Evolutionary conservation across 2,113 vertebrate genomes (phyloP).

Genomic region (Corythornis vintsioides): DNA sequence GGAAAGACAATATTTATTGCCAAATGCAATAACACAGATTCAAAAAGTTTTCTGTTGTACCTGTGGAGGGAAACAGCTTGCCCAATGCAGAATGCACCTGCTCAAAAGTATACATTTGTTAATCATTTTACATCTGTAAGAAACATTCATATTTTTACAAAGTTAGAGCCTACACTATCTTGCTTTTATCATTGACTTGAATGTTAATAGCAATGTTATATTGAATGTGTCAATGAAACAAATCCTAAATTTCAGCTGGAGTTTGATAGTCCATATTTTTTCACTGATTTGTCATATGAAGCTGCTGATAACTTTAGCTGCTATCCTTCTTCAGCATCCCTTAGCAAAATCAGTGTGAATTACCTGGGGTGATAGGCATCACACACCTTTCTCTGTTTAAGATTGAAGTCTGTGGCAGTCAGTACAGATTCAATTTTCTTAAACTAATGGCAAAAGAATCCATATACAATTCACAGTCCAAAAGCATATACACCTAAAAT

Average conservation of each 20-base stretch:
- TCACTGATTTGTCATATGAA: slow-evolving; percentile 8
- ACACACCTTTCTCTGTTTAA: background rate
- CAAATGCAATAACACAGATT: background rate
- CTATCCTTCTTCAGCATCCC: background rate
- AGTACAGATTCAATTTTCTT: background rate
- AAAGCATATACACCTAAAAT: background rate
- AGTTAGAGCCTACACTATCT: background rate
- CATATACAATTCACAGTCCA: background rate
- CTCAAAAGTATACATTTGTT: background rate
- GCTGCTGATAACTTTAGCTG: background rate
- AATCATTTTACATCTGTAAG: background rate
- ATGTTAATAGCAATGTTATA: background rate
- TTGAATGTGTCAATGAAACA: background rate
- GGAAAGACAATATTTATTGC: background rate
- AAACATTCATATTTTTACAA: background rate
- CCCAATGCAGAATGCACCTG: background rate
- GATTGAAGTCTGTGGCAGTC: background rate
- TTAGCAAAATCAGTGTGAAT: background rate
- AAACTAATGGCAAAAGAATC: background rate
- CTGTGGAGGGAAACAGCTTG: background rate
- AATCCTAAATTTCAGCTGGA: background rate
- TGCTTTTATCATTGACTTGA: background rate
- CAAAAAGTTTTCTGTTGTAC: background rate
- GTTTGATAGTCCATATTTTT: background rate
- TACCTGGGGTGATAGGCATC: background rate